These are phyloP conservation scores for Haemorhous mexicanus DNA, from an alignment of 2,113 vertebrate genomes.

Conservation along the genomic window DNA sequence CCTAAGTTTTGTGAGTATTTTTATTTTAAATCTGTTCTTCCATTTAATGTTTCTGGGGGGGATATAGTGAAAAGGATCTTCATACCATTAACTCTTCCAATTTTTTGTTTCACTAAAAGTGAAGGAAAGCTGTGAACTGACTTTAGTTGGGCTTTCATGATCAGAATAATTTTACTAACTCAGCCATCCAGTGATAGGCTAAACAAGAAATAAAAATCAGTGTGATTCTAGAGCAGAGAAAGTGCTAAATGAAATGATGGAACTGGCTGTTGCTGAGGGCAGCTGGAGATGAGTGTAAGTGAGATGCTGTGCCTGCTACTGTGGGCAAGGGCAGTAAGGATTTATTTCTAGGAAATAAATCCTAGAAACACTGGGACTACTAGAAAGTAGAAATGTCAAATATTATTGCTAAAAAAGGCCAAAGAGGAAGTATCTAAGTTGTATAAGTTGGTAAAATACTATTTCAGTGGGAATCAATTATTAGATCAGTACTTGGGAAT, in stretches of 20 bases:
- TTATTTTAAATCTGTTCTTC: background rate
- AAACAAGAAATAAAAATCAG: background rate
- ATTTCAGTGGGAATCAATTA: background rate
- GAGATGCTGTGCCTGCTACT: background rate
- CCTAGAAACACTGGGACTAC: background rate
- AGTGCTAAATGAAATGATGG: background rate
- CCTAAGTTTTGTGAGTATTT: background rate
- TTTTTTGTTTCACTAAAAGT: background rate
- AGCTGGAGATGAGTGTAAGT: background rate
- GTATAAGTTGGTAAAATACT: background rate
- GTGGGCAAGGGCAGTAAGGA: background rate
- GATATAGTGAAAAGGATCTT: background rate
- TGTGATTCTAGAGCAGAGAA: background rate
- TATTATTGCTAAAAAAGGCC: background rate
- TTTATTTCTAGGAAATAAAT: background rate
- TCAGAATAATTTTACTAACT: background rate
- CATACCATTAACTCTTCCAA: background rate
- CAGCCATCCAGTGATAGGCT: background rate
- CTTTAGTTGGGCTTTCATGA: background rate
- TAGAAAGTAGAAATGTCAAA: background rate
- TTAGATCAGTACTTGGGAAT: background rate
- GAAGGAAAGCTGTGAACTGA: background rate
- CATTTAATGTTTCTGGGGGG: background rate
- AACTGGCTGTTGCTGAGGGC: background rate
- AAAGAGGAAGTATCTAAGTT: background rate